Evolutionary conservation across 2,888 invertebrate species (phyloP).

Genomic region (Gisinianus flammeolus): DNA sequence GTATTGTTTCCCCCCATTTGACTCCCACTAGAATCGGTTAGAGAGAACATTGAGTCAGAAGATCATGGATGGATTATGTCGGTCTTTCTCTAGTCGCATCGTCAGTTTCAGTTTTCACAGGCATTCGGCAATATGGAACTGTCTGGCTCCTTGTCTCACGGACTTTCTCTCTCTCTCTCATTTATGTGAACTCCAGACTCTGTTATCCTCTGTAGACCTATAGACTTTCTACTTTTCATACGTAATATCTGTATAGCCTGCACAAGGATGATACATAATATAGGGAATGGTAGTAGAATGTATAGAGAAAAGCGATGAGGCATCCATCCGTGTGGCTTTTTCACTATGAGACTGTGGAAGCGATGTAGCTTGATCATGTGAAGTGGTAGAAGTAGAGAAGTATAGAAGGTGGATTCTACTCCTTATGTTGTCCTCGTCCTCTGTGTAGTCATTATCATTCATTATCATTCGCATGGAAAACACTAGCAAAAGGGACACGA

Average conservation of each 20-base stretch:
- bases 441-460: no score
- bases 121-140: neutral
- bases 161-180: slow-evolving; percentile 35
- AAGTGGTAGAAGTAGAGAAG: neutral
- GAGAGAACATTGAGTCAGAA: slow-evolving; percentile 20
- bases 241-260: no score
- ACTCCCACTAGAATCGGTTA: slow-evolving; percentile 1
- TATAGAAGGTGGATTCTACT: neutral
- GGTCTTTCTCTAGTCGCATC: neutral
- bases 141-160: slow-evolving; percentile 19
- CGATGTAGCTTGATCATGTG: neutral
- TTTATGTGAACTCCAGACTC: neutral
- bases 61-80: slow-evolving; percentile 22
- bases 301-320: slow-evolving; percentile 16
- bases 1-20: slow-evolving; percentile 13
- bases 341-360: neutral
- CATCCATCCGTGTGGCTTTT: slow-evolving; percentile 36
- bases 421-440: no score
- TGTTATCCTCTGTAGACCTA: neutral
- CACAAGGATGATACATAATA: no score
- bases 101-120: neutral
- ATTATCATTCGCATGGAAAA: no score
- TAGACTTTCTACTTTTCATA: neutral
- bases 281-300: neutral
- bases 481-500: no score